These are phyloP conservation scores for Lithobates sylvaticus DNA, from an alignment of 2,797 vertebrate species.

Conservation along the genomic window DNA sequence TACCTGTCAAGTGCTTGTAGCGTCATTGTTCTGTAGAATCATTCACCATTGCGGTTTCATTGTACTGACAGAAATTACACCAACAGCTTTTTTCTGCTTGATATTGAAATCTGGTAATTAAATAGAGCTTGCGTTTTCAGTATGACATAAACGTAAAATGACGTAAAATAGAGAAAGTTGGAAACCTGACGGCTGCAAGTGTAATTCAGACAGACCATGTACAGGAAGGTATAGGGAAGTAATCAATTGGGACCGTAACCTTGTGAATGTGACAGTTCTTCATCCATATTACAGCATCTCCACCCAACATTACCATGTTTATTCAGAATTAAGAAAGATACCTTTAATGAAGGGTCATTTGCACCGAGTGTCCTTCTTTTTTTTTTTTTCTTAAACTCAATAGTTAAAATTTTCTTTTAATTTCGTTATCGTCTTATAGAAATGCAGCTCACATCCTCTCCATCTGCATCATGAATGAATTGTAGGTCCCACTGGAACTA, in stretches of 20 bases:
- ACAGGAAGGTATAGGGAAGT: not conserved
- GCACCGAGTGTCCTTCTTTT: conserved; percentile 15
- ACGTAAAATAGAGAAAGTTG: conserved; percentile 3
- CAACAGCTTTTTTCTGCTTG: not conserved
- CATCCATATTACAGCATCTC: conserved; percentile 3
- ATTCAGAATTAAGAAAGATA: conserved; percentile 5
- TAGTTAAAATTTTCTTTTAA: conserved; percentile 22
- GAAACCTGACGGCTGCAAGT: conserved; percentile 19
- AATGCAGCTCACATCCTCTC: conserved; percentile 45
- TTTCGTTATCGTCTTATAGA: conserved; percentile 16
- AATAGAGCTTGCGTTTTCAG: conserved; percentile 2
- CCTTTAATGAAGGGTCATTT: conserved; percentile 25
- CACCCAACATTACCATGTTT: not conserved
- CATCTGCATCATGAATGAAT: conserved; percentile 49
- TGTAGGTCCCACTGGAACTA: conserved; percentile 25
- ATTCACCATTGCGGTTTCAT: not conserved
- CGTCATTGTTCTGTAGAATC: not conserved
- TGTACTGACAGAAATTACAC: not conserved
- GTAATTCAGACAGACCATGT: conserved; percentile 1
- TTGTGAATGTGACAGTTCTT: not conserved
- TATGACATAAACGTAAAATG: too few species aligned
- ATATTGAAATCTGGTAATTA: not conserved
- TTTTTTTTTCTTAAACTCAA: not conserved
- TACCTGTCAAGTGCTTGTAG: conserved; percentile 1
- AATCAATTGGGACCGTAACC: not conserved